These are phyloP conservation scores for Herminia tarsipennalis DNA, from an alignment of 2,888 invertebrate species.

Conservation along the genomic window DNA sequence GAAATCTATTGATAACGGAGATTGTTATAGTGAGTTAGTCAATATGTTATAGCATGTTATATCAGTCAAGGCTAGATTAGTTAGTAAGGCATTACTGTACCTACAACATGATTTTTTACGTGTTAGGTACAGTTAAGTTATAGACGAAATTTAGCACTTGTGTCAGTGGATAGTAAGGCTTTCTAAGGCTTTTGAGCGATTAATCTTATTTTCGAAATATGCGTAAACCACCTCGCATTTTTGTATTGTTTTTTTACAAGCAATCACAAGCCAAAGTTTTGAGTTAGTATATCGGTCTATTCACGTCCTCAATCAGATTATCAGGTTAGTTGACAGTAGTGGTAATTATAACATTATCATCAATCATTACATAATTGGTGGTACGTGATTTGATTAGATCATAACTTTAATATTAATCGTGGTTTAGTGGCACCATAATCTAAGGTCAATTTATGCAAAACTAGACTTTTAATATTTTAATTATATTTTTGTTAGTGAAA, in stretches of 20 bases:
- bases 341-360: conserved; percentile 1
- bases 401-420: conserved; percentile 45
- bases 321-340: neutral
- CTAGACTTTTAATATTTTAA: conserved; percentile 48
- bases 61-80: conserved; percentile 1
- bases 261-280: no score
- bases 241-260: no score
- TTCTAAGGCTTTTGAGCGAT: no score
- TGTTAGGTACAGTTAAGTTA: no score
- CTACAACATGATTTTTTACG: no score
- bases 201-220: no score
- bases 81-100: neutral
- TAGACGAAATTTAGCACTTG: no score
- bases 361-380: conserved; percentile 1
- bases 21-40: conserved; percentile 9
- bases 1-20: conserved; percentile 29
- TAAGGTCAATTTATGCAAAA: conserved; percentile 58
- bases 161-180: no score
- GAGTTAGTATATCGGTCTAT: no score
- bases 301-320: no score
- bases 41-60: no score
- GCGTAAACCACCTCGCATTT: no score
- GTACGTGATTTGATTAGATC: conserved; percentile 9
- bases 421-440: conserved; percentile 50
- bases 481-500: conserved; percentile 23